Evolutionary conservation across 1,140 invertebrate species (phyloP).

Genomic region (Ruditapes philippinarum): DNA sequence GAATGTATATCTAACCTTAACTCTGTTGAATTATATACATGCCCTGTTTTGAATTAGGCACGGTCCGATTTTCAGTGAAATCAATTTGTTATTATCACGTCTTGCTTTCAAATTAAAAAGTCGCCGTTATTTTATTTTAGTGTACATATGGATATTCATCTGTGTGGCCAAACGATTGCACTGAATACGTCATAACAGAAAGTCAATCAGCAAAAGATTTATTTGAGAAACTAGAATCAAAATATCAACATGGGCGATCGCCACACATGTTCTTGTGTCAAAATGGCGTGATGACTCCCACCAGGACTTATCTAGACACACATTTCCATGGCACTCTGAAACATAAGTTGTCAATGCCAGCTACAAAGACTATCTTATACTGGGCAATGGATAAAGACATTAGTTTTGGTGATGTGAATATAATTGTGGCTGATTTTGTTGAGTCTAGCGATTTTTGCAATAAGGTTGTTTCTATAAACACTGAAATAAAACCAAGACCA

Average conservation of each 20-base stretch:
- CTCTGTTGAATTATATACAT: too few relatives aligned
- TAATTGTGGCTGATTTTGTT: conserved; percentile 55
- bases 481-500: neutral
- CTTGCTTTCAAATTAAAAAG: too few relatives aligned
- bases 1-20: too few relatives aligned
- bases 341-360: conserved; percentile 20
- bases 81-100: too few relatives aligned
- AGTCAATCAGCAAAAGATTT: conserved; percentile 13
- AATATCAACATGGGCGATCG: conserved; percentile 4
- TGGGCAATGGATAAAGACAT: conserved; percentile 50
- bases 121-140: conserved; percentile 10
- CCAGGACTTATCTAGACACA: neutral
- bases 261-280: conserved; percentile 34
- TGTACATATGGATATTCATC: conserved; percentile 10
- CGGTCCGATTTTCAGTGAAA: too few relatives aligned
- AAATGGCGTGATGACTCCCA: conserved; percentile 17
- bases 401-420: conserved; percentile 4
- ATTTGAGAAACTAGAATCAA: neutral
- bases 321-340: conserved; percentile 21
- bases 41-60: too few relatives aligned
- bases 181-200: conserved; percentile 1
- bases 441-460: conserved; percentile 26
- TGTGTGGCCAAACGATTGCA: conserved; percentile 50
- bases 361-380: conserved; percentile 2
- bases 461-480: conserved; percentile 29